Percentiles rank a stretch among this genome's conserved stretches.
These are phyloP conservation scores for Chondrilla cf. caribensis DNA, from an alignment of 37 sponge, comb jelly and placozoan genomes.

Conservation along the genomic window DNA sequence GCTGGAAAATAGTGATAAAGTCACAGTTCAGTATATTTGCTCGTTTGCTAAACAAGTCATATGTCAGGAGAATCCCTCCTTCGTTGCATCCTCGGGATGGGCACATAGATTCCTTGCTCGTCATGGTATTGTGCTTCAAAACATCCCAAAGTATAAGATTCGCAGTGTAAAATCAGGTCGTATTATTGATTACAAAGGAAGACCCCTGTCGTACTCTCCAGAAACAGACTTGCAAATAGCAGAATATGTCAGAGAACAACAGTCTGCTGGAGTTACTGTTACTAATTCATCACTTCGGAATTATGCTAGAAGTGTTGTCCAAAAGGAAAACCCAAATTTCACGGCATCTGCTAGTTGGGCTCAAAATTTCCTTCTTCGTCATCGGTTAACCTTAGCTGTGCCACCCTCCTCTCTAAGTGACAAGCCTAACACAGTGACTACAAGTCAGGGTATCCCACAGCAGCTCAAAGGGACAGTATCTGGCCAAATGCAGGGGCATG, in stretches of 20 bases:
- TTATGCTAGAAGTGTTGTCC: conserved; percentile 52
- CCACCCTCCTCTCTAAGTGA: background rate
- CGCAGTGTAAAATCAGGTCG: background rate
- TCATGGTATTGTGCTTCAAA: conserved; percentile 49
- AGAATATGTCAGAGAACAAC: conserved; percentile 46
- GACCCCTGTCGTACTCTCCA: conserved; percentile 69
- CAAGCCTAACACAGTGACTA: background rate
- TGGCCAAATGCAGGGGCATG: background rate
- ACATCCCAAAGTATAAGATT: conserved; percentile 19
- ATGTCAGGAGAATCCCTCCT: conserved; percentile 69
- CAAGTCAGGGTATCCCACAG: background rate
- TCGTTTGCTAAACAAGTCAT: conserved; percentile 51
- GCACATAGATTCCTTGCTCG: conserved; percentile 65
- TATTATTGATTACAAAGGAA: conserved; percentile 35
- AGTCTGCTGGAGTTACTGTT: conserved; percentile 34
- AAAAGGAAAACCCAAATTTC: conserved; percentile 70
- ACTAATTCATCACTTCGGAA: conserved; percentile 69
- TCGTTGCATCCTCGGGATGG: conserved; percentile 76
- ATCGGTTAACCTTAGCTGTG: conserved; percentile 43
- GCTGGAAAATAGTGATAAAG: conserved; percentile 35
- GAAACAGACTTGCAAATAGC: conserved; percentile 64
- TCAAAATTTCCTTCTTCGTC: conserved; percentile 77
- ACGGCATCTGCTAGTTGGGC: conserved; percentile 87
- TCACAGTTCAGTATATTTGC: conserved; percentile 60
- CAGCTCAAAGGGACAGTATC: background rate